A percentile compares a stretch with the other conserved stretches of the same genome.
These are phyloP conservation scores for Erythrolamprus reginae DNA, from an alignment of 2,113 vertebrate species.

Conservation along the genomic window DNA sequence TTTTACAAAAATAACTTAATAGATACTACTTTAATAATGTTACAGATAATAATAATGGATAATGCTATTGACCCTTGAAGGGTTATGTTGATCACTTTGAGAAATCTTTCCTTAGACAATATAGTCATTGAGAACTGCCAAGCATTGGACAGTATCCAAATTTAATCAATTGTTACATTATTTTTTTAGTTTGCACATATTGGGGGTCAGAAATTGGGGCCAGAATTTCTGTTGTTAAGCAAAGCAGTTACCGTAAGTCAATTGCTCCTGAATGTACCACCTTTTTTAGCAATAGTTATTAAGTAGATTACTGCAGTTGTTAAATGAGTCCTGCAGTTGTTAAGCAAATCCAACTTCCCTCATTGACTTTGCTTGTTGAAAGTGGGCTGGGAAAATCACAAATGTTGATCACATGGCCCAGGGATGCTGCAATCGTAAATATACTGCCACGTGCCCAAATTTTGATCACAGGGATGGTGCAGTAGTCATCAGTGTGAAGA, in stretches of 20 bases:
- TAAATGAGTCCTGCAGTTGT: not conserved
- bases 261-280: accelerated
- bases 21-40: too few species aligned
- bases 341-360: not conserved
- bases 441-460: not conserved
- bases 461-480: not conserved
- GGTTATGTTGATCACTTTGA: not conserved
- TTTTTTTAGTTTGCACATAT: not conserved
- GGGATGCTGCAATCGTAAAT: not conserved
- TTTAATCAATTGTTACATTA: not conserved
- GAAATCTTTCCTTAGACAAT: not conserved
- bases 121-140: not conserved
- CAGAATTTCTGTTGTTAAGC: not conserved
- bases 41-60: too few species aligned
- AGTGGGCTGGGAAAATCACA: not conserved
- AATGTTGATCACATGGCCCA: not conserved
- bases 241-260: not conserved
- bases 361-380: not conserved
- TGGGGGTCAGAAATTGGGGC: too few species aligned
- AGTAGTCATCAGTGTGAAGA: not conserved
- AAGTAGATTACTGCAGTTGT: not conserved
- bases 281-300: not conserved
- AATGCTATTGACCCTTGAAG: not conserved
- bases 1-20: too few species aligned
- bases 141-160: not conserved